Percentiles rank a stretch among this genome's conserved stretches.
phyloP scores from a whole-genome alignment of 2,797 vertebrate species.

The Helarctos malayanus region DNA sequence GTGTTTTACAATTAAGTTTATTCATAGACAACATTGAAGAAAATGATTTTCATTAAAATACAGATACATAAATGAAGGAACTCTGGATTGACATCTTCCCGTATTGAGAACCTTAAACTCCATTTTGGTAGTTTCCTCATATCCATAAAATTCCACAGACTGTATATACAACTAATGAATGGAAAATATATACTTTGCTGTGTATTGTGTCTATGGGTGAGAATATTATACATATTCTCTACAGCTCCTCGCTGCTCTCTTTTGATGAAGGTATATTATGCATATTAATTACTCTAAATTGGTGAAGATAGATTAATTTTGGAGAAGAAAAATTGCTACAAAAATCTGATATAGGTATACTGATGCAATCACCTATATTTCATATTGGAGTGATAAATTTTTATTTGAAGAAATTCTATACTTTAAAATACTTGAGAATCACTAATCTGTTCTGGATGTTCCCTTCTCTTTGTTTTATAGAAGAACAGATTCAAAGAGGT shows the following conservation, averaged over 20 bases:
- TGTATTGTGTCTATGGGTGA: background rate
- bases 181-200: background rate
- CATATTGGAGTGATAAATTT: background rate
- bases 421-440: background rate
- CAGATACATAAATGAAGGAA: background rate
- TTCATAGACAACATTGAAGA: background rate
- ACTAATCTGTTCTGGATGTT: background rate
- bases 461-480: background rate
- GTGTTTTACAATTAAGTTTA: background rate
- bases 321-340: background rate
- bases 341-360: background rate
- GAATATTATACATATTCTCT: background rate
- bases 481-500: background rate
- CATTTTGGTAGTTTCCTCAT: background rate
- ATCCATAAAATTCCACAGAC: background rate
- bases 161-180: background rate
- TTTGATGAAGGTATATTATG: background rate
- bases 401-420: background rate
- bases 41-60: conserved; percentile 2
- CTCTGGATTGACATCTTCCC: background rate
- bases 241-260: background rate
- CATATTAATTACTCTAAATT: background rate
- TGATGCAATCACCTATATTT: background rate
- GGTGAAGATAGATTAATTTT: background rate
- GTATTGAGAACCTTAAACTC: background rate